phyloP scores from a whole-genome alignment of 2,113 vertebrate genomes.

The Glaucomys volans region DNA sequence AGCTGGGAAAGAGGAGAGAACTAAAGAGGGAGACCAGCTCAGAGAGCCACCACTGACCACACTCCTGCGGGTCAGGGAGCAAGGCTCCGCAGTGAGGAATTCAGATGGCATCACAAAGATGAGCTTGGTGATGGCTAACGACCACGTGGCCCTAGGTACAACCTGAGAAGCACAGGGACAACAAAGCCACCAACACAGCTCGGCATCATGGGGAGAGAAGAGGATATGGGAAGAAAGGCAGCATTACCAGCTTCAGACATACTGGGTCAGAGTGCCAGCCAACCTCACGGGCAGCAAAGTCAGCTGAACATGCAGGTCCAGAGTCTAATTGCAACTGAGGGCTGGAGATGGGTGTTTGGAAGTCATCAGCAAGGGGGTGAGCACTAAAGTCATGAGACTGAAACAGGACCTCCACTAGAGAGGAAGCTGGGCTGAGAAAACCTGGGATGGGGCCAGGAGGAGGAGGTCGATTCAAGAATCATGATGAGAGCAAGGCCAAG shows the following conservation, averaged over 20 bases:
- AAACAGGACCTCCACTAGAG: neutral
- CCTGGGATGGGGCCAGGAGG: neutral
- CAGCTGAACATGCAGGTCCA: neutral
- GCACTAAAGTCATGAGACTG: neutral
- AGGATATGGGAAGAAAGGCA: neutral
- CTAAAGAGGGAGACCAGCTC: neutral
- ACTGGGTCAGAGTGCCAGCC: neutral
- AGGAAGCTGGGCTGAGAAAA: neutral
- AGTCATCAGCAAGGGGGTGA: neutral
- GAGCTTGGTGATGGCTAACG: neutral
- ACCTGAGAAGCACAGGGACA: neutral
- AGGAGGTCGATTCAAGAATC: neutral
- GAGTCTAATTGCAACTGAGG: neutral
- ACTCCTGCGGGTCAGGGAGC: neutral
- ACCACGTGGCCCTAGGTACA: neutral
- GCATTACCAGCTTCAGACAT: neutral
- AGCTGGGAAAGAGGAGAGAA: neutral
- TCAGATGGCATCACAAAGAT: neutral
- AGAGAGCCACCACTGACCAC: too few species aligned
- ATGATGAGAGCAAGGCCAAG: neutral
- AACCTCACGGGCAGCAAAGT: neutral
- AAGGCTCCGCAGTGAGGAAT: neutral
- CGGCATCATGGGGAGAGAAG: too few species aligned
- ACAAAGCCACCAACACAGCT: neutral
- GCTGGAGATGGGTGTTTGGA: neutral